These are phyloP conservation scores for Podarcis siculus DNA, from an alignment of 2,797 vertebrate genomes.

Conservation along the genomic window DNA sequence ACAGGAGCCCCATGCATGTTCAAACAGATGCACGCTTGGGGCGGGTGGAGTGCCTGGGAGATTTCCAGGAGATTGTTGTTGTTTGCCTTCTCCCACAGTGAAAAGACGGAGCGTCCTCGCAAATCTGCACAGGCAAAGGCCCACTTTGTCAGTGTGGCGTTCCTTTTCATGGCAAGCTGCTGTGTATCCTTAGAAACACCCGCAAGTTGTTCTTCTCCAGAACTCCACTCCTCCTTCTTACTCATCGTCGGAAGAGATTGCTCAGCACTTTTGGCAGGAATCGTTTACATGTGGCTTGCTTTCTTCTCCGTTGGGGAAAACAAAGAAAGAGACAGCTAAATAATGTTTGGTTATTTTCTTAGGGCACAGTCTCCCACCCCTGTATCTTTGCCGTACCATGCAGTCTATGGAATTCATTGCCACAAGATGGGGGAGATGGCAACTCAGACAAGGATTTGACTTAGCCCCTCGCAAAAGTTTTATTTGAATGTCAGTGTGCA, in stretches of 20 bases:
- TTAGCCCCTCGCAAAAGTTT: neutral
- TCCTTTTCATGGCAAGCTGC: neutral
- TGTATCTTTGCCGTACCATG: too few species aligned
- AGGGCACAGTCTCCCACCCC: neutral
- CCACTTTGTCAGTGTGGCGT: neutral
- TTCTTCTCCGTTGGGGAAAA: neutral
- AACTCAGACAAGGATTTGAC: neutral
- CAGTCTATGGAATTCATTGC: neutral
- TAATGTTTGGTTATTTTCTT: neutral
- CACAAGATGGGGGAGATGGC: neutral
- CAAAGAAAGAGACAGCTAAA: too few species aligned
- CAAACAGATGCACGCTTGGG: neutral
- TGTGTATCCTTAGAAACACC: conserved; percentile 7
- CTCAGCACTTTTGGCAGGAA: neutral
- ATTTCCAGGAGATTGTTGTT: neutral
- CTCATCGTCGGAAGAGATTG: neutral
- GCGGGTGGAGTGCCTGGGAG: neutral
- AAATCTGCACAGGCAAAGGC: neutral
- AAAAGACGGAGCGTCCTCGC: neutral
- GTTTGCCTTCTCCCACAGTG: neutral
- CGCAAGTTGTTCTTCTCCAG: neutral
- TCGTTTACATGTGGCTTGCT: neutral
- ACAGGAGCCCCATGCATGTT: neutral
- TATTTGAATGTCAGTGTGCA: neutral
- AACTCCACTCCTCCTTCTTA: neutral